These are phyloP conservation scores for Symphodus melops DNA, from an alignment of 2,113 vertebrate species.

Conservation along the genomic window DNA sequence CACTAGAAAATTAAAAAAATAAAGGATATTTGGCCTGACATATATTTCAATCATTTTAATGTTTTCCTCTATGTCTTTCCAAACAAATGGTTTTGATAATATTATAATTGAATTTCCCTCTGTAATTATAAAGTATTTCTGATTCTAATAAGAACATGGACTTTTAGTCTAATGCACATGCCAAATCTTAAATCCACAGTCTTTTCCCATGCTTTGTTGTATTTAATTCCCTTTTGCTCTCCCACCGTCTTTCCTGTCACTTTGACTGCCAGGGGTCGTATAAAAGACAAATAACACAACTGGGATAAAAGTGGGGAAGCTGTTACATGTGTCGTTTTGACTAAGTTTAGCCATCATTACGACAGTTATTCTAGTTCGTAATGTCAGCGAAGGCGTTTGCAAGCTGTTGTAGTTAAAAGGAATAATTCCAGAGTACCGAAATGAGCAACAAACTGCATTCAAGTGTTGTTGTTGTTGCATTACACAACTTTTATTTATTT, in stretches of 20 bases:
- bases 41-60: background rate
- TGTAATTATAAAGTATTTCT: background rate
- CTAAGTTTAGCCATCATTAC: slow-evolving; percentile 1
- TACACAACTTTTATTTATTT: background rate
- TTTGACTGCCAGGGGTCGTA: background rate
- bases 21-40: background rate
- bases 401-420: background rate
- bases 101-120: no score
- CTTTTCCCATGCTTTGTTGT: background rate
- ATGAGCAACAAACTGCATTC: background rate
- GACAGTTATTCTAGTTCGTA: background rate
- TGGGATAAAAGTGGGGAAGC: background rate
- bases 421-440: background rate
- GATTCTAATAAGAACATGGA: slow-evolving; percentile 1
- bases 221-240: background rate
- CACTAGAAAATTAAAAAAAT: background rate
- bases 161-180: background rate
- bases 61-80: background rate
- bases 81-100: slow-evolving; percentile 16
- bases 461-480: background rate
- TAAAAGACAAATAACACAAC: background rate
- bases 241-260: background rate
- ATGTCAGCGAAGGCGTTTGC: background rate
- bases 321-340: slow-evolving; percentile 1
- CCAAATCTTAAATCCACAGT: background rate